Evolutionary conservation across 2,888 invertebrate species (phyloP), one percentile per base, ranked within the genome.

Genomic region (Thymelicus acteon): DNA sequence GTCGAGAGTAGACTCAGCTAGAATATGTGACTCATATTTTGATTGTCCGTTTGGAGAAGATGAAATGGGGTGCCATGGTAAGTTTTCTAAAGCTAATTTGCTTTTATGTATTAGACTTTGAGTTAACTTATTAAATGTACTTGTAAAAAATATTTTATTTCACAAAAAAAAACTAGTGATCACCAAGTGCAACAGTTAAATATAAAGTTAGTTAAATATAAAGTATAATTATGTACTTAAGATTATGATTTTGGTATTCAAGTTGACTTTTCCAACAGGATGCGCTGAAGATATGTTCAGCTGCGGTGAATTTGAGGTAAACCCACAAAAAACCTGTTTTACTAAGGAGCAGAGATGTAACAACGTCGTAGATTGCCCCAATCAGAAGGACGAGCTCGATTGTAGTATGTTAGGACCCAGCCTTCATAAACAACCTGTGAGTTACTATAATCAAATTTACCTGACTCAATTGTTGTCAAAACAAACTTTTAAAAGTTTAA

Each of bases 11-110:
- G 94, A 95, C 15, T 89, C 91, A 60, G 90, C 95, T 4, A 95
- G 96, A 75, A 84, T 96, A 0, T 98, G 98, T 81, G 98, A 98
- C 85, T 97, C 97, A 15, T 97, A 96, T 80, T 95, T 95, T 61
- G 98, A 98, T 81, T 98, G 97, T 84, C 97, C 97, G 0, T 94
- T 95, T 77, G 97, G 96, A 24, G 97, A 97, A 90, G 97, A 97
- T 80, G 97, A 98, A 90, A 88, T 96, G 79, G 96, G 96, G 24
- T 98, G 97, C 83, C 95, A 95, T 81, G 97, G 97, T 96, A 90
- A 90, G 19, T 12, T 57, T 60, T 48, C 39, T 12, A 52, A 65
- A 48, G 52, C 52, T 7, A 40, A 40, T 7, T 40, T 40, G 40
- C 0, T 5, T 40, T 40, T 6, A 40, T 40, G 10, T 44, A 1